Evolutionary conservation across 2,888 invertebrate species (phyloP), one percentile per base, ranked within the genome.

Genomic region (Serripes groenlandicus): DNA sequence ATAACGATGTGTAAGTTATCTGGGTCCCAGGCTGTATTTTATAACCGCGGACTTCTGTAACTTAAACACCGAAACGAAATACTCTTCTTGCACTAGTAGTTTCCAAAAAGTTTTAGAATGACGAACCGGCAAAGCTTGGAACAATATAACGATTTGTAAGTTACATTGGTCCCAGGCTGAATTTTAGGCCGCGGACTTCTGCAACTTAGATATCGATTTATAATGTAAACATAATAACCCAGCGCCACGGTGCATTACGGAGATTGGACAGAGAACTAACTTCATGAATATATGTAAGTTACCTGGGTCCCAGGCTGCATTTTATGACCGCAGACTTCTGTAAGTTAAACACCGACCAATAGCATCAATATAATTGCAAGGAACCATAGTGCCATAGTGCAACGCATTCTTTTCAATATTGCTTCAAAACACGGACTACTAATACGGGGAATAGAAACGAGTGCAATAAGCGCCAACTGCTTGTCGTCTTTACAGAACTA

Each of bases 131-230:
- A n/a, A n/a, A n/a, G n/a, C n/a, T n/a, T n/a, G n/a, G n/a, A n/a
- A n/a, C n/a, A n/a, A n/a, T n/a, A n/a, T n/a, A 21, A 58, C 58
- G 54, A 32, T 69, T 32, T 75, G 80, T 80, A 80, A 80, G 80
- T 80, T 75, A 71, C 66, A 23, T 42, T 62, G 75, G 80, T 75
- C 80, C 80, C 80, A 80, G 80, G 79, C 23, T 72, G 21, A 15
- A 4, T 32, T 30, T 18, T 9, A 35, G 28, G 35, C 79, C 79
- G 70, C 69, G 75, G 75, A 54, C 74, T 74, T 70, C 11, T 37
- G 78, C 62, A 70, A 79, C 74, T 79, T 79, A 60, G 58, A 70
- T 42, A 54, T 70, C 32, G 70, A 42, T 26, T 34, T 15, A 62
- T 28, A 28, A 5, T 32, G 15, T n/a, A n/a, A 64, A 64, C 35